Percentiles rank a stretch among this genome's conserved stretches.
phyloP scores from a whole-genome alignment of 2,797 vertebrate genomes.

The Megalops cyprinoides region DNA sequence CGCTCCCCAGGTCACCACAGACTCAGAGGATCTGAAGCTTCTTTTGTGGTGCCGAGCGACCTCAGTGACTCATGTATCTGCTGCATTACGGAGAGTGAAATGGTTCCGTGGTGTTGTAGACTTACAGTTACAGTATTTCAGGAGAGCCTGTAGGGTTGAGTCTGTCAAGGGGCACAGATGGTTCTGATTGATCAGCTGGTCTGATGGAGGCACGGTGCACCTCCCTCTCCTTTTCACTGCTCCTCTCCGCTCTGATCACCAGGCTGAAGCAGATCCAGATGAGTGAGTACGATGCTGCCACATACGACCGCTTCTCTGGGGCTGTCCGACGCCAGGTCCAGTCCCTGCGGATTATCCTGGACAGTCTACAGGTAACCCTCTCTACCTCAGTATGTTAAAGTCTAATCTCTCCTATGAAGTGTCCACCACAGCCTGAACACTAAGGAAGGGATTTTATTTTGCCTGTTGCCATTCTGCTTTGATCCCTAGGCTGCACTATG shows the following conservation, averaged over 20 bases:
- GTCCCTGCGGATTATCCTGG: conserved; percentile 89
- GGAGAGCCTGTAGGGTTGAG: too few relatives aligned
- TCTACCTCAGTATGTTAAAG: neutral
- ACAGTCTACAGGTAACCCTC: conserved; percentile 88
- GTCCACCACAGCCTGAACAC: neutral
- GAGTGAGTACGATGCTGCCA: conserved; percentile 90
- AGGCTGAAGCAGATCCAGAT: conserved; percentile 93
- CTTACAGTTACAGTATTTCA: too few relatives aligned
- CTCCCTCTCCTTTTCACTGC: neutral
- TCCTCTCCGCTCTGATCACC: conserved; percentile 25
- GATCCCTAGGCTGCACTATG: neutral
- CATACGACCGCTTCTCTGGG: conserved; percentile 87
- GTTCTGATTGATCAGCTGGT: too few relatives aligned
- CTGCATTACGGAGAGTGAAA: too few relatives aligned
- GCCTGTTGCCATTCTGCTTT: neutral
- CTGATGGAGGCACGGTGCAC: neutral
- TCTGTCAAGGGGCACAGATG: too few relatives aligned
- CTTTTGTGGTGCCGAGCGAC: too few relatives aligned
- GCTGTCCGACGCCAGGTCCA: conserved; percentile 91
- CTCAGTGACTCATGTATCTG: too few relatives aligned
- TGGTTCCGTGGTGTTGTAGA: too few relatives aligned
- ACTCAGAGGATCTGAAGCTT: too few relatives aligned
- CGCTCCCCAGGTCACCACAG: too few relatives aligned
- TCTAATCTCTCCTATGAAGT: neutral
- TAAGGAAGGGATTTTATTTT: neutral